phyloP scores from a whole-genome alignment of 2,888 invertebrate genomes.

The Volucella inflata region DNA sequence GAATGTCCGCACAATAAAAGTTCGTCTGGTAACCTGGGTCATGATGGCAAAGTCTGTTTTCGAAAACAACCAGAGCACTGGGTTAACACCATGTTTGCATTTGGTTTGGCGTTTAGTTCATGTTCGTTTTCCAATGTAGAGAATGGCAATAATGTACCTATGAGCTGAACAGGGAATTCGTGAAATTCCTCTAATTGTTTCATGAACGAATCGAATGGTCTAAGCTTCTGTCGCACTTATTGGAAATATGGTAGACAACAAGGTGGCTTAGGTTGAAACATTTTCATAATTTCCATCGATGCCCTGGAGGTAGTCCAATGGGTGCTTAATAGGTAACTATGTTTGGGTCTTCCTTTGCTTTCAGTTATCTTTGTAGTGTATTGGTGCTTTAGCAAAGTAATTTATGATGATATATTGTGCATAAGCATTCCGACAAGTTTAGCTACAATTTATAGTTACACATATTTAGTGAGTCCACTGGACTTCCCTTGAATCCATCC shows the following conservation, averaged over 20 bases:
- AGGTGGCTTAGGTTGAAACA: constrained; percentile 3
- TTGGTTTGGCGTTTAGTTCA: constrained; percentile 7
- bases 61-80: background rate
- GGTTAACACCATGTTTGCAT: constrained; percentile 29
- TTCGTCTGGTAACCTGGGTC: constrained; percentile 38
- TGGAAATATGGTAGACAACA: background rate
- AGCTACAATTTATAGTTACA: no score
- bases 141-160: background rate
- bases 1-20: constrained; percentile 67
- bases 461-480: no score
- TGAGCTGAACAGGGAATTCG: background rate
- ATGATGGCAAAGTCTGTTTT: constrained; percentile 40
- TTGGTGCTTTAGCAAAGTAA: no score
- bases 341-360: no score
- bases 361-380: no score
- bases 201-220: constrained; percentile 25
- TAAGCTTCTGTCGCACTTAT: constrained; percentile 15
- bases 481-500: no score
- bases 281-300: constrained; percentile 44
- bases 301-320: background rate
- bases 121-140: constrained; percentile 14
- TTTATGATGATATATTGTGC: no score
- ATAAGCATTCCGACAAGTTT: no score
- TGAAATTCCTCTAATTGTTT: constrained; percentile 26
- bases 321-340: no score